Conservation (phyloP, 1,140 invertebrate genomes). For the Ptiloglossa arizonensis region DNA sequence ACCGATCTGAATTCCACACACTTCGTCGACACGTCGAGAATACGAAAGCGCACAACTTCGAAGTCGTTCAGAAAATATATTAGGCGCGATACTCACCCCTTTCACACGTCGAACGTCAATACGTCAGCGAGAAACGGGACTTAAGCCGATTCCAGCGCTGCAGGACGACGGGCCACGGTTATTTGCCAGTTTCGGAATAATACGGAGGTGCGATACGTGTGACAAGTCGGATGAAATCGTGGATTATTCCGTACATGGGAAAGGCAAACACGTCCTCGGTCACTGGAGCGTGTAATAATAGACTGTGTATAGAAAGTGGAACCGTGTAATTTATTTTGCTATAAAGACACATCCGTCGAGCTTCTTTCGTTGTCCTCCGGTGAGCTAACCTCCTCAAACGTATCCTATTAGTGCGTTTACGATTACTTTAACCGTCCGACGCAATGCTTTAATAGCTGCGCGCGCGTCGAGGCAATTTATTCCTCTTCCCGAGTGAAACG, state of each 20-base stretch:
- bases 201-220: slow-evolving; percentile 47
- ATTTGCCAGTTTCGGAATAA: slow-evolving; percentile 62
- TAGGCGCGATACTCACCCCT: slow-evolving; percentile 39
- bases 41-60: too few species aligned
- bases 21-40: too few species aligned
- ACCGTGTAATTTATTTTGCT: slow-evolving; percentile 35
- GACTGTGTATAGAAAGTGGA: neutral
- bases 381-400: too few species aligned
- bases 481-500: too few species aligned
- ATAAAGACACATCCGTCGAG: neutral
- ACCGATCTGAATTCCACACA: too few species aligned
- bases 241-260: slow-evolving; percentile 64
- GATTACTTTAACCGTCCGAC: too few species aligned
- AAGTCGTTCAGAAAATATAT: neutral
- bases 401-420: too few species aligned
- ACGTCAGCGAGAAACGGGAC: slow-evolving; percentile 38
- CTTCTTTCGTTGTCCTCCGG: neutral
- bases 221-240: slow-evolving; percentile 49
- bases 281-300: slow-evolving; percentile 48
- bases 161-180: slow-evolving; percentile 26
- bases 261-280: slow-evolving; percentile 51
- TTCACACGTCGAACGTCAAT: slow-evolving; percentile 54
- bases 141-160: slow-evolving; percentile 63
- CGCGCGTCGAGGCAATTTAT: too few species aligned
- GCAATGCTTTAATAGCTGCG: too few species aligned